Base-by-base conservation (phyloP, 2,113 vertebrate genomes). In the Poeciliopsis occidentalis region DNA sequence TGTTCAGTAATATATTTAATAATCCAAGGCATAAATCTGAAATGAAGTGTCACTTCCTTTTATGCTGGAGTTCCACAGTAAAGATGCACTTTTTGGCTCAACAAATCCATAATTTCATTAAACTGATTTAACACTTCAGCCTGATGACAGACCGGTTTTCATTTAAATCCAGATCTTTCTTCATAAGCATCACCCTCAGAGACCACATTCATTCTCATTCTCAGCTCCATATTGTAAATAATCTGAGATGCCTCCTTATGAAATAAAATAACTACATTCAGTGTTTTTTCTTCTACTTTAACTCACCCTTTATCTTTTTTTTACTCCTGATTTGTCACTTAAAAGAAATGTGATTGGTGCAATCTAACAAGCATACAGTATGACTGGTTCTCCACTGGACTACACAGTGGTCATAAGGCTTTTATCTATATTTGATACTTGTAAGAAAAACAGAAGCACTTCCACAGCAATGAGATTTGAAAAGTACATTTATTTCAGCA, bases 191-290 rank as follows among this genome's bases (percentile, higher is more conserved):
- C 27, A 29, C 32, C 37, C 37, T 44, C 27, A 5, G 64, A 79
- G 30, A 78, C 12, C 57, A 64, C 75, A 68, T 79, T 39, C 24
- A 41, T 68, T 62, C 66, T 63, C 61, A 64, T 67, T 60, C 44
- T 61, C 78, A 78, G 64, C 79, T 63, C 63, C 62, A 64, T 72
- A 81, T 34, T 90, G 87, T 88, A 89, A 83, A 89, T 91, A 87
- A 75, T 85, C 74, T 82, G 76, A 88, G 63, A 71, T 84, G 64
- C 84, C 87, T 90, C 85, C 73, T 75, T 22, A 74, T 73, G 24
- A 79, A 92, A 86, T 87, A 85, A 91, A 80, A 76, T 31, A 65
- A 75, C 74, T 78, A 80, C 81, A 86, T 78, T 70, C 34, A 69
- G 61, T 39, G 77, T 84, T 74, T 75, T 22, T 57, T 54, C 30